Evolutionary conservation across 2,888 invertebrate species (phyloP).

Genomic region (Caenorhabditis becei): DNA sequence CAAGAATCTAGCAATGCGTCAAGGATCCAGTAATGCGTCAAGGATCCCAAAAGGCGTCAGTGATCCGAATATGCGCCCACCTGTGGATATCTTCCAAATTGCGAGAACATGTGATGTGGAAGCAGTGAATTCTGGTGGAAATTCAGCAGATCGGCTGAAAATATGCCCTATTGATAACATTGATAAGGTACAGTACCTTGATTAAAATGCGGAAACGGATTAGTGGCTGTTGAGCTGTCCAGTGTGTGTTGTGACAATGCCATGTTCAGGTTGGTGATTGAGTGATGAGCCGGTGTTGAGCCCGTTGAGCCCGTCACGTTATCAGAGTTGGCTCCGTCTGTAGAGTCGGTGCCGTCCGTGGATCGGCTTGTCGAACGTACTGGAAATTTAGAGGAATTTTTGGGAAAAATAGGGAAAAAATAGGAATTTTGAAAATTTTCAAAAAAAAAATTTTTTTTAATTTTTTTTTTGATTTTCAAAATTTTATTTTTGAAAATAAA

Average conservation of each 20-base stretch:
- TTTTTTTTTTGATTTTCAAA: no score
- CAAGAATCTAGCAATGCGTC: background rate
- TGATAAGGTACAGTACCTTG: constrained; percentile 35
- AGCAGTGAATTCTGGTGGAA: constrained; percentile 71
- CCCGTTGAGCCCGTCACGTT: constrained; percentile 49
- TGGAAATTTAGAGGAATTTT: no score
- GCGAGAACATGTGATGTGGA: constrained; percentile 71
- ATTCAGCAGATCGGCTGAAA: constrained; percentile 66
- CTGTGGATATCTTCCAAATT: constrained; percentile 66
- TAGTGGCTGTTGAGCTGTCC: constrained; percentile 21
- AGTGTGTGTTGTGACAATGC: constrained; percentile 58
- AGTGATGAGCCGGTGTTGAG: constrained; percentile 52
- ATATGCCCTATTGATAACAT: no score
- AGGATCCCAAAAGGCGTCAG: background rate
- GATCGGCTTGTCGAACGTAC: constrained; percentile 53
- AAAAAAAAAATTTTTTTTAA: no score
- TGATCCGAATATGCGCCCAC: no score
- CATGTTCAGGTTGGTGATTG: constrained; percentile 64
- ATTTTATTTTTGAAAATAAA: no score
- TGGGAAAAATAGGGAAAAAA: no score
- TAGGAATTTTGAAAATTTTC: no score
- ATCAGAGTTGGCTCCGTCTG: constrained; percentile 60
- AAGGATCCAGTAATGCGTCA: background rate
- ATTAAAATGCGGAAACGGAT: constrained; percentile 57
- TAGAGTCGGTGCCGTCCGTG: constrained; percentile 62